phyloP scores from a whole-genome alignment of 2,888 invertebrate genomes.

The Papilio demoleus region DNA sequence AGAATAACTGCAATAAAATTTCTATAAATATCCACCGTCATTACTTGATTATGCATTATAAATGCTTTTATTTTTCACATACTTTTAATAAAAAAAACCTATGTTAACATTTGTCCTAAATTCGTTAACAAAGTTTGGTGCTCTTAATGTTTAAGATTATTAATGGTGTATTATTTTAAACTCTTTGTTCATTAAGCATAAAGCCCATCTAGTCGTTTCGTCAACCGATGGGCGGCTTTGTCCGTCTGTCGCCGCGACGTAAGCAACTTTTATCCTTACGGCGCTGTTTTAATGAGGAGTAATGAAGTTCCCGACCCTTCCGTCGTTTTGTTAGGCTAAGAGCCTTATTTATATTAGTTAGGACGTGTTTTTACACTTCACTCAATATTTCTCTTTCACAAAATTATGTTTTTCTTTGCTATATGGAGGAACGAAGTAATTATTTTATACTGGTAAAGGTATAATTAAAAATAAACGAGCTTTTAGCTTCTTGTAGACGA shows the following conservation, averaged over 20 bases:
- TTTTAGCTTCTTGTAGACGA: slow-evolving; percentile 2
- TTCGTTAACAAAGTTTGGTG: not conserved
- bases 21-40: too few species aligned
- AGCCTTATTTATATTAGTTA: slow-evolving; percentile 80
- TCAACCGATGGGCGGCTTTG: slow-evolving; percentile 63
- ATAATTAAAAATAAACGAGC: slow-evolving; percentile 24
- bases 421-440: slow-evolving; percentile 23
- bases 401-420: slow-evolving; percentile 36
- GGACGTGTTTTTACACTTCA: slow-evolving; percentile 66
- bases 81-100: too few species aligned
- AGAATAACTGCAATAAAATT: too few species aligned
- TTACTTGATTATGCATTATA: too few species aligned
- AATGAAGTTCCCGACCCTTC: slow-evolving; percentile 74
- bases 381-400: slow-evolving; percentile 47
- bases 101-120: too few species aligned
- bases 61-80: too few species aligned
- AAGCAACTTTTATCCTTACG: slow-evolving; percentile 75
- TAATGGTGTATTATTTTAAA: slow-evolving; percentile 38
- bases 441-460: slow-evolving; percentile 21
- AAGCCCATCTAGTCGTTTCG: slow-evolving; percentile 58
- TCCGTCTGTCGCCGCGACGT: slow-evolving; percentile 77
- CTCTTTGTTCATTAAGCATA: slow-evolving; percentile 52
- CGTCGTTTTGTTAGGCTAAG: slow-evolving; percentile 76
- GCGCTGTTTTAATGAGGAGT: slow-evolving; percentile 78
- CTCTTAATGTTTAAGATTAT: not conserved